Evolutionary conservation across 2,113 vertebrate species (phyloP).

Genomic region (Callithrix jacchus): DNA sequence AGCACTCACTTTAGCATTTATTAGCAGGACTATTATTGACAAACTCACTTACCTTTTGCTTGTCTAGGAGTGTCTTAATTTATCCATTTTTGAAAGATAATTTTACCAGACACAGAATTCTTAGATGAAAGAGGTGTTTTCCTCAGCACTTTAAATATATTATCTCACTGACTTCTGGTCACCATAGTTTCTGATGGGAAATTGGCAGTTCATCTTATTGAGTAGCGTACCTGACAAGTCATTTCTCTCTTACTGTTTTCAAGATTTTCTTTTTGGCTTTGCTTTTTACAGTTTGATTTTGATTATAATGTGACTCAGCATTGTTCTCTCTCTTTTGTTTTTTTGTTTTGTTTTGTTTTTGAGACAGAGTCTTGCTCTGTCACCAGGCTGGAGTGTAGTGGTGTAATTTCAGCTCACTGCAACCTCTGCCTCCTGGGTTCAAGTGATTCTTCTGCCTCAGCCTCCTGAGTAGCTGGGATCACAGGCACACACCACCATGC

Average conservation of each 20-base stretch:
- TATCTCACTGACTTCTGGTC: neutral
- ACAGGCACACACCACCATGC: too few relatives aligned
- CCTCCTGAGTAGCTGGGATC: too few relatives aligned
- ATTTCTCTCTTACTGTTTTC: neutral
- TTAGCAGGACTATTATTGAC: neutral
- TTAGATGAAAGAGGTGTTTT: neutral
- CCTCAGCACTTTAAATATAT: neutral
- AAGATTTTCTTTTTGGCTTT: neutral
- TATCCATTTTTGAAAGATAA: neutral
- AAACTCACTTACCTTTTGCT: neutral
- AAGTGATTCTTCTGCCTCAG: too few relatives aligned
- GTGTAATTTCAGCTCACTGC: too few relatives aligned
- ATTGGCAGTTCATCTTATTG: neutral
- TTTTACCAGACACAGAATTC: neutral
- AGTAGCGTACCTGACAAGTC: neutral
- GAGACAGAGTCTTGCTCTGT: too few relatives aligned
- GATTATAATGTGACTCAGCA: neutral
- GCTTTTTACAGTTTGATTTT: neutral
- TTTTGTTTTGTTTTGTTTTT: too few relatives aligned
- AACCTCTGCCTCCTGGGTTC: too few relatives aligned
- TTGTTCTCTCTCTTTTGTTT: neutral
- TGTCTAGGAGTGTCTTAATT: neutral
- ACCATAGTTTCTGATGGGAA: neutral
- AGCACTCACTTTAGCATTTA: neutral
- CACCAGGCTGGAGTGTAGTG: too few relatives aligned